A percentile compares a stretch with the other conserved stretches of the same genome.
Conservation (phyloP, 2,797 vertebrate species). For the Muraenolepis orangiensis region DNA sequence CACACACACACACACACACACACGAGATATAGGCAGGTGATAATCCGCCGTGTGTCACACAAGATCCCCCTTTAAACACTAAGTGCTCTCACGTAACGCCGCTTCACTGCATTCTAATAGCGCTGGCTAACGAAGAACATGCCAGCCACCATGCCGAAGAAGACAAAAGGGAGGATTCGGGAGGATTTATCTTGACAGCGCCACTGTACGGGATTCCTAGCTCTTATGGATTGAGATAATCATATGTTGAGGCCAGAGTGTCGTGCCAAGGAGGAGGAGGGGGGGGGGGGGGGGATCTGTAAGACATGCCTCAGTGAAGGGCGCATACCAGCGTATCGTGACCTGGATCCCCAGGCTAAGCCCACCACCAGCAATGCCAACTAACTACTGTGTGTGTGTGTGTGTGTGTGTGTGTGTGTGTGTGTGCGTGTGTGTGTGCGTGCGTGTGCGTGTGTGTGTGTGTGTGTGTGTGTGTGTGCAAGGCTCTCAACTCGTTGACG, state of each 20-base stretch:
- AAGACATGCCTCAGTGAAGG: not conserved
- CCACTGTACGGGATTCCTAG: not conserved
- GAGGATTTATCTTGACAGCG: not conserved
- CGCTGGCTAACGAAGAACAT: not conserved
- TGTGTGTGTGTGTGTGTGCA: too few species aligned
- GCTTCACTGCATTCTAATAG: not conserved
- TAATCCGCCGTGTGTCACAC: not conserved
- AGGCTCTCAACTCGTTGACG: too few species aligned
- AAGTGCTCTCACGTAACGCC: not conserved
- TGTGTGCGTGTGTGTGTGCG: too few species aligned
- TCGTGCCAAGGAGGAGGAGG: too few species aligned
- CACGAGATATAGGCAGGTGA: not conserved
- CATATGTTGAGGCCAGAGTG: not conserved
- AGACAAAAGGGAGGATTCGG: not conserved
- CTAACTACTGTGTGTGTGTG: not conserved
- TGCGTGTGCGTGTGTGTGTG: too few species aligned
- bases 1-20: too few species aligned
- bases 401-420: too few species aligned
- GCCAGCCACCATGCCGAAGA: not conserved
- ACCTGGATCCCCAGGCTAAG: not conserved
- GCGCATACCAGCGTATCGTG: not conserved
- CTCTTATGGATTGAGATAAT: not conserved
- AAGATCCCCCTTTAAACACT: not conserved
- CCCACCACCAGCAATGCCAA: not conserved
- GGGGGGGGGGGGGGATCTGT: not conserved